Evolutionary conservation across 2,888 invertebrate genomes (phyloP).

Genomic region (Plebejus argus): DNA sequence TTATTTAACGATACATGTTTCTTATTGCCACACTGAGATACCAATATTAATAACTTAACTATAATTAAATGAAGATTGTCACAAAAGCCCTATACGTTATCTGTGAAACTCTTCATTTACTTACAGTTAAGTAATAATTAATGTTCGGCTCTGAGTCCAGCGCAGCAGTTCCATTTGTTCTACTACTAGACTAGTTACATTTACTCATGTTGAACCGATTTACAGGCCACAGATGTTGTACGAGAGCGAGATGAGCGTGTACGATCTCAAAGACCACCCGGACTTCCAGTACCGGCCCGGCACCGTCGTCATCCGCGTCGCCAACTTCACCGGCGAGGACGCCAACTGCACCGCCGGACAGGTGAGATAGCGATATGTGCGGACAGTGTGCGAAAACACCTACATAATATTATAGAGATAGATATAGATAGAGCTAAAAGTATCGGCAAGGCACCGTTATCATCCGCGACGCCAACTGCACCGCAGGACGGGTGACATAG

Average conservation of each 20-base stretch:
- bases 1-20: no score
- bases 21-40: no score
- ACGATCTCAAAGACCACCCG: constrained; percentile 96
- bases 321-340: constrained; percentile 88
- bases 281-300: constrained; percentile 97
- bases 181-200: no score
- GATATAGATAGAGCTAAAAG: no score
- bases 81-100: no score
- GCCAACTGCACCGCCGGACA: constrained; percentile 91
- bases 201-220: no score
- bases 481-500: constrained; percentile 89
- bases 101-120: no score
- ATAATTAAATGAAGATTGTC: no score
- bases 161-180: no score
- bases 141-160: neutral
- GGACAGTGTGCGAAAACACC: no score
- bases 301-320: constrained; percentile 92
- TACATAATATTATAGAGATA: no score
- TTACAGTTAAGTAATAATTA: neutral
- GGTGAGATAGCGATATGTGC: constrained; percentile 65
- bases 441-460: constrained; percentile 93
- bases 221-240: constrained; percentile 85
- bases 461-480: constrained; percentile 86
- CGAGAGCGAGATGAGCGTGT: constrained; percentile 94
- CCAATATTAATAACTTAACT: no score